Evolutionary conservation across 2,113 vertebrate genomes (phyloP).

Genomic region (Strix aluco): DNA sequence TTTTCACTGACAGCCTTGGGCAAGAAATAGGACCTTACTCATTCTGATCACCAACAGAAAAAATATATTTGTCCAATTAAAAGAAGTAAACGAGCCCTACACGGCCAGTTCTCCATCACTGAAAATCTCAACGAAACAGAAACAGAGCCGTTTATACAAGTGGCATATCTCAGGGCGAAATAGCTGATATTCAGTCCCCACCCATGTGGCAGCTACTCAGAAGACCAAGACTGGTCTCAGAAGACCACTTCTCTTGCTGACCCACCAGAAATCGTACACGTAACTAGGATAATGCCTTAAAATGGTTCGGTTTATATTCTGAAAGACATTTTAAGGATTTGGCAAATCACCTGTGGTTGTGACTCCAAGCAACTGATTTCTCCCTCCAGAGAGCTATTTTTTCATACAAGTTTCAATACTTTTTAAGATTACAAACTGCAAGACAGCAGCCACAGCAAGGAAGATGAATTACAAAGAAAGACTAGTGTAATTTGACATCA

Average conservation of each 20-base stretch:
- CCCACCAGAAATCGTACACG: not conserved
- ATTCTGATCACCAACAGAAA: not conserved
- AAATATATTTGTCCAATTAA: not conserved
- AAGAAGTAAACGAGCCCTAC: not conserved
- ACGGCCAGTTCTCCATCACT: accelerated
- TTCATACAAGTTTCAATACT: not conserved
- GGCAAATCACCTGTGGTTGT: not conserved
- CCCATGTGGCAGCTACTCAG: not conserved
- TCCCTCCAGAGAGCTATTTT: not conserved
- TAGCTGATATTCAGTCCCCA: not conserved
- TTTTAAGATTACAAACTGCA: not conserved
- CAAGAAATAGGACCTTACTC: not conserved
- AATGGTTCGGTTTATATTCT: not conserved
- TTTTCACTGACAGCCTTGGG: not conserved
- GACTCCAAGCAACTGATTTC: not conserved
- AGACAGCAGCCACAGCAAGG: not conserved
- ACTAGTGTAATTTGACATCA: not conserved
- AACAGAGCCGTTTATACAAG: not conserved
- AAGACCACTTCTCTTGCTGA: not conserved
- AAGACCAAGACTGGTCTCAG: not conserved
- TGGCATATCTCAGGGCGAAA: not conserved
- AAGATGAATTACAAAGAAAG: not conserved
- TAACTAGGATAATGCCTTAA: not conserved
- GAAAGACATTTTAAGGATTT: not conserved
- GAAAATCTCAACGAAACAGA: not conserved